phyloP scores from a whole-genome alignment of 2,797 vertebrate genomes.

The Echiichthys vipera region DNA sequence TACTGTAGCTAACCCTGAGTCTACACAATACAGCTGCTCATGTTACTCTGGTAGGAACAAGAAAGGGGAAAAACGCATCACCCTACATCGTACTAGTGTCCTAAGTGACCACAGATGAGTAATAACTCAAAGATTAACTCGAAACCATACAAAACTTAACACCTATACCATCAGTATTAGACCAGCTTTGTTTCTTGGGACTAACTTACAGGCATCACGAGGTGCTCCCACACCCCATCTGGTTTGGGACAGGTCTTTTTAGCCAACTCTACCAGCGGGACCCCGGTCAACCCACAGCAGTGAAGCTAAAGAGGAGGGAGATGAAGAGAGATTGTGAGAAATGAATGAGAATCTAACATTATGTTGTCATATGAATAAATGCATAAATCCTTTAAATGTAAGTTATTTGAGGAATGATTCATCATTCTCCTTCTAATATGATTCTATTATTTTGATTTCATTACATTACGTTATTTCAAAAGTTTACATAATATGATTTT shows the following conservation, averaged over 20 bases:
- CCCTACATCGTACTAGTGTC: not conserved
- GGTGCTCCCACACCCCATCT: accelerated
- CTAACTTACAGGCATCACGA: conserved; percentile 73
- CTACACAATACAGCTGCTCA: not conserved
- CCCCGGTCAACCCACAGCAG: conserved; percentile 78
- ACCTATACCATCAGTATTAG: not conserved
- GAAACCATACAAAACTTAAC: not conserved
- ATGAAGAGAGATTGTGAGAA: not conserved
- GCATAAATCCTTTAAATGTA: no score
- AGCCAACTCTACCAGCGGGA: not conserved
- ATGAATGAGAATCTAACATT: no score
- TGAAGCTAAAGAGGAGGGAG: conserved; percentile 69
- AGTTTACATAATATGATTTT: no score
- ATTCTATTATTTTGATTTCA: no score
- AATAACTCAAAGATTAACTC: not conserved
- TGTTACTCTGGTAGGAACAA: not conserved
- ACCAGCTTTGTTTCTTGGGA: not conserved
- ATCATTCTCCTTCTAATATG: no score
- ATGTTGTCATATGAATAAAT: no score
- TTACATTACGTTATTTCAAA: no score
- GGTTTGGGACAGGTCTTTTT: conserved; percentile 62
- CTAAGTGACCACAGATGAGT: no score
- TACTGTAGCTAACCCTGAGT: not conserved
- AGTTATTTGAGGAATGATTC: no score
- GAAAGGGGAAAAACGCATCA: not conserved